Percentiles rank a stretch among this genome's conserved stretches.
Evolutionary conservation across 2,888 invertebrate genomes (phyloP).

Genomic region (Trachelus tabidus): DNA sequence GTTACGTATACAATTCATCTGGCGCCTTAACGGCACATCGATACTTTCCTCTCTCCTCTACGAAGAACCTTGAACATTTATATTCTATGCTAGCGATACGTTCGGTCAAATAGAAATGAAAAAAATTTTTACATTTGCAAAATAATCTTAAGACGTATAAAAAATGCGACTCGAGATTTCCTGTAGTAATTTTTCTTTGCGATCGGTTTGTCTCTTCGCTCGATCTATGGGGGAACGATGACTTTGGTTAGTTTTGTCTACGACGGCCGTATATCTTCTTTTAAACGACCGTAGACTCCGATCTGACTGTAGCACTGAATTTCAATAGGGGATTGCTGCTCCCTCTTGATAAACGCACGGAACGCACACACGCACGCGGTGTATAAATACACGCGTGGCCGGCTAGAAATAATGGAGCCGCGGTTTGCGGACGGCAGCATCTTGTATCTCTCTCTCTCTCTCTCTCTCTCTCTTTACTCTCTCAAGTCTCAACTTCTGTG

Average conservation of each 20-base stretch:
- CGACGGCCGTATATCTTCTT: not conserved
- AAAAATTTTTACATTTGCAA: not conserved
- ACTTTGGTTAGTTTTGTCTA: not conserved
- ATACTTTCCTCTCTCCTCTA: not conserved
- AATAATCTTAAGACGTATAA: too few relatives aligned
- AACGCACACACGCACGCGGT: not conserved
- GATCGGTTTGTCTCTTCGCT: not conserved
- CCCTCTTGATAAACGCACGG: constrained; percentile 1
- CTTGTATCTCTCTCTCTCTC: constrained; percentile 19
- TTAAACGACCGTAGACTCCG: not conserved
- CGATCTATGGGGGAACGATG: too few relatives aligned
- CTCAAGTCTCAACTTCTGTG: constrained; percentile 15
- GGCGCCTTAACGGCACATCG: not conserved
- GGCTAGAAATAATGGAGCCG: constrained; percentile 38
- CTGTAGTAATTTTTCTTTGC: not conserved
- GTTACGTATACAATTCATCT: not conserved
- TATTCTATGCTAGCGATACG: not conserved
- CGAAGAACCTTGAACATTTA: not conserved
- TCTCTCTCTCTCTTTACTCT: constrained; percentile 9
- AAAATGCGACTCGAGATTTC: not conserved
- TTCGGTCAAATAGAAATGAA: not conserved
- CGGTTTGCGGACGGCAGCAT: constrained; percentile 23
- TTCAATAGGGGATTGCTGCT: not conserved
- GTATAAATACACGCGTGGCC: constrained; percentile 33
- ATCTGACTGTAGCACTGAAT: not conserved